Evolutionary conservation across 2,113 vertebrate species (phyloP).

Genomic region (Bagarius yarrelli): DNA sequence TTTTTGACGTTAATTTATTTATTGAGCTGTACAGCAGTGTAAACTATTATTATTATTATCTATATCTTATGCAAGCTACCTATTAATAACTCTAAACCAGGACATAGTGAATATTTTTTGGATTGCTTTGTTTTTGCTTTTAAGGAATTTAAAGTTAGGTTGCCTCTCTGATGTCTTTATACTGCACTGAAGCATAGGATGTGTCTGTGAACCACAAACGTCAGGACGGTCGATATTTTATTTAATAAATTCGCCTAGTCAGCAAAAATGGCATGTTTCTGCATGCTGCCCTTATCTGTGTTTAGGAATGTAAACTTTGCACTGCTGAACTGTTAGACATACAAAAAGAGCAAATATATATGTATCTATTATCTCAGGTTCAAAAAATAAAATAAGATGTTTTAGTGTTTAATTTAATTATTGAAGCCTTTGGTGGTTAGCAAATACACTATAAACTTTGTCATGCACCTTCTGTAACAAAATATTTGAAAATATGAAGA

Average conservation of each 20-base stretch:
- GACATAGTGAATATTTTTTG: neutral
- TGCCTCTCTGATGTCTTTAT: neutral
- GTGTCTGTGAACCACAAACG: neutral
- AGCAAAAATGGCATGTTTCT: neutral
- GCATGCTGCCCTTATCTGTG: neutral
- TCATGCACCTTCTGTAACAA: neutral
- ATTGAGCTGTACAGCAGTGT: neutral
- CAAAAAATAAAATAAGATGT: neutral
- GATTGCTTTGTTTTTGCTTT: neutral
- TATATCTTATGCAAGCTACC: too few species aligned
- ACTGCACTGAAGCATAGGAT: neutral
- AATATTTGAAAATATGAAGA: neutral
- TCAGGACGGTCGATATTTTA: neutral
- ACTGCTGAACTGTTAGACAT: neutral
- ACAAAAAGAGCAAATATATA: neutral
- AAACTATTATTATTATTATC: too few species aligned
- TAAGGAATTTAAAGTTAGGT: neutral
- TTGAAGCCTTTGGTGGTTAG: neutral
- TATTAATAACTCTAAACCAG: too few species aligned
- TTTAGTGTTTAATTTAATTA: neutral
- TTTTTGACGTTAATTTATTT: neutral
- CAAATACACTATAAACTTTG: neutral
- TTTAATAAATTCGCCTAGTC: neutral
- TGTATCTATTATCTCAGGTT: neutral
- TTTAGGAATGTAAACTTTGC: neutral